A percentile compares a stretch with the other conserved stretches of the same genome.
Conservation (phyloP, 1,140 invertebrate genomes). For the Drosophila erecta region DNA sequence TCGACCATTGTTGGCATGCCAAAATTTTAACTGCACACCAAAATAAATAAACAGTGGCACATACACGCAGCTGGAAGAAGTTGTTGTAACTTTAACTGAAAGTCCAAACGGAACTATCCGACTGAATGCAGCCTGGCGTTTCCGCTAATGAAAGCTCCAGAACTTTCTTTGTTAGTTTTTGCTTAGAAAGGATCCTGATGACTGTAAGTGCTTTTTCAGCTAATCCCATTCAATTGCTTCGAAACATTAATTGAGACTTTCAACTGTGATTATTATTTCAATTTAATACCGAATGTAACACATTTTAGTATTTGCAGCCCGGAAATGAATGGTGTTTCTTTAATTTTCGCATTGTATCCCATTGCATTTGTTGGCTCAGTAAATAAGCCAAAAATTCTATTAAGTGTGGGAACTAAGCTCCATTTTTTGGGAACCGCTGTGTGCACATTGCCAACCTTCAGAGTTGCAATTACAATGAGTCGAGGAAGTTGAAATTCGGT, state of each 20-base stretch:
- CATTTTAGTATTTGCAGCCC: not conserved
- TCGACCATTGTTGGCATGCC: slow-evolving; percentile 72
- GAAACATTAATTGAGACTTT: not conserved
- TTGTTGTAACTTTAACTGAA: slow-evolving; percentile 34
- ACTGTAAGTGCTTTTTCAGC: no score
- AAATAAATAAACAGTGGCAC: slow-evolving; percentile 72
- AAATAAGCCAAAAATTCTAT: slow-evolving; percentile 66
- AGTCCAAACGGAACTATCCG: slow-evolving; percentile 51
- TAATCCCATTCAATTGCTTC: not conserved
- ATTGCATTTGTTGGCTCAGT: slow-evolving; percentile 20
- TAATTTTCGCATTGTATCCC: slow-evolving; percentile 1
- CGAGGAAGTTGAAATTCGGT: slow-evolving; percentile 5
- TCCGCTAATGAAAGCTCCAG: slow-evolving; percentile 77
- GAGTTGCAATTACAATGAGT: slow-evolving; percentile 57
- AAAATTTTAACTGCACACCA: slow-evolving; percentile 73
- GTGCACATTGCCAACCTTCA: slow-evolving; percentile 51
- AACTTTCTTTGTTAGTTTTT: slow-evolving; percentile 31
- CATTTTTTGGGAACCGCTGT: slow-evolving; percentile 19
- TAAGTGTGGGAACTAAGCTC: slow-evolving; percentile 54
- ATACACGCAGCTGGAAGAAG: slow-evolving; percentile 23
- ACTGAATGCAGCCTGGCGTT: slow-evolving; percentile 74
- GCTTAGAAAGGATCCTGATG: no score
- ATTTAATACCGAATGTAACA: not conserved
- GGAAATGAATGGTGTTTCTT: not conserved
- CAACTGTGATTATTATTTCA: no score